These are phyloP conservation scores for Thaleichthys pacificus DNA, from an alignment of 2,797 vertebrate species.

Conservation along the genomic window DNA sequence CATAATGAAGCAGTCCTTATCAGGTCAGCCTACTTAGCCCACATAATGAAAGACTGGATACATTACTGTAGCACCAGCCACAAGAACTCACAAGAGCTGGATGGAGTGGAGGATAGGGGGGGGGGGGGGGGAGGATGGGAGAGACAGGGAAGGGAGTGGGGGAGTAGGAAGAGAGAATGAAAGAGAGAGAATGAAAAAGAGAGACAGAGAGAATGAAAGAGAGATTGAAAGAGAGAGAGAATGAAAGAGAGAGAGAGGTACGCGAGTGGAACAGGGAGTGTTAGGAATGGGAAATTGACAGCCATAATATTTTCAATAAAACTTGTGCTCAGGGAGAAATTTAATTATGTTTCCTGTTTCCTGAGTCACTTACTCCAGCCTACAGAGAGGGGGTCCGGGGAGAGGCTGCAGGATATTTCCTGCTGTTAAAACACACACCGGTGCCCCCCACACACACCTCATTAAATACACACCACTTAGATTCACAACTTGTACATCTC, in stretches of 20 bases:
- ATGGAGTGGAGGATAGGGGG: not conserved
- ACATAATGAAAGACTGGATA: conserved; percentile 5
- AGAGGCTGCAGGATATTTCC: conserved; percentile 4
- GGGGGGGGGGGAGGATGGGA: too few species aligned
- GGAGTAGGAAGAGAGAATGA: not conserved
- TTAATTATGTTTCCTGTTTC: conserved; percentile 33
- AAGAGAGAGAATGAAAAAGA: not conserved
- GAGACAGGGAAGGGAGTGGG: too few species aligned
- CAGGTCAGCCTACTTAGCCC: not conserved
- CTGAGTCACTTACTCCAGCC: conserved; percentile 18
- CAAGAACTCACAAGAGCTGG: not conserved
- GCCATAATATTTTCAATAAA: conserved; percentile 38
- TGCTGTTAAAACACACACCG: not conserved
- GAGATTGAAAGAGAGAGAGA: not conserved
- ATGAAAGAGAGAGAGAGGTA: not conserved
- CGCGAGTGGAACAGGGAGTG: not conserved
- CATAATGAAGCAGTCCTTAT: not conserved
- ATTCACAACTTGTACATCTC: too few species aligned
- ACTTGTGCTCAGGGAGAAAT: conserved; percentile 20
- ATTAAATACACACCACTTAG: conserved; percentile 8
- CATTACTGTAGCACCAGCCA: not conserved
- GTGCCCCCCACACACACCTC: not conserved
- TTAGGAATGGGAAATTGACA: conserved; percentile 5
- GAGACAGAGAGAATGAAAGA: not conserved
- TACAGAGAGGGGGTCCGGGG: conserved; percentile 20